phyloP scores from a whole-genome alignment of 2,113 vertebrate species.

The Xenopus borealis region DNA sequence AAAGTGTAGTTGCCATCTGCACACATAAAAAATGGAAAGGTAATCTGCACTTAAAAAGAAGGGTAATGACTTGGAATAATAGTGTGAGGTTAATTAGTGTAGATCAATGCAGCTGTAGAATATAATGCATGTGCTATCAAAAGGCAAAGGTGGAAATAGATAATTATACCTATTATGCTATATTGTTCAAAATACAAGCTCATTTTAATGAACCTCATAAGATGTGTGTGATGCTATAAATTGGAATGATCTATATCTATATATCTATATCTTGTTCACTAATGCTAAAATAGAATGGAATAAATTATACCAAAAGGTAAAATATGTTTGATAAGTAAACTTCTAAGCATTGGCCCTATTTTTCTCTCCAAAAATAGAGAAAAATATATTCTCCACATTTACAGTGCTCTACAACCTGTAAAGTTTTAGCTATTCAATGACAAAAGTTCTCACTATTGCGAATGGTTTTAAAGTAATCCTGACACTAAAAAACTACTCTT shows the following conservation, averaged over 20 bases:
- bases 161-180: constrained; percentile 32
- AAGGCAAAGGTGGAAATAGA: constrained; percentile 28
- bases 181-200: constrained; percentile 25
- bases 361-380: no score
- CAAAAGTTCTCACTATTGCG: no score
- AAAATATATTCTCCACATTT: no score
- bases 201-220: constrained; percentile 12
- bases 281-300: not conserved
- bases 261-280: not conserved
- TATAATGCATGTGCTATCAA: constrained; percentile 30
- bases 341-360: no score
- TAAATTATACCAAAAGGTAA: no score
- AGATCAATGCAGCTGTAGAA: constrained; percentile 43
- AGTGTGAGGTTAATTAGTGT: constrained; percentile 41
- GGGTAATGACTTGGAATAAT: constrained; percentile 44
- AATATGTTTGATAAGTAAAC: no score
- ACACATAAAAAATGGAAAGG: constrained; percentile 19
- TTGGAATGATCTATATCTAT: no score
- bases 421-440: no score
- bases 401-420: no score
- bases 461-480: no score
- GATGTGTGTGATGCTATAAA: not conserved
- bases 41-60: constrained; percentile 35
- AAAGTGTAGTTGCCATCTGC: constrained; percentile 36
- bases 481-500: no score